Conservation (phyloP, 1,140 invertebrate species). For the Stegodyphus dumicola region DNA sequence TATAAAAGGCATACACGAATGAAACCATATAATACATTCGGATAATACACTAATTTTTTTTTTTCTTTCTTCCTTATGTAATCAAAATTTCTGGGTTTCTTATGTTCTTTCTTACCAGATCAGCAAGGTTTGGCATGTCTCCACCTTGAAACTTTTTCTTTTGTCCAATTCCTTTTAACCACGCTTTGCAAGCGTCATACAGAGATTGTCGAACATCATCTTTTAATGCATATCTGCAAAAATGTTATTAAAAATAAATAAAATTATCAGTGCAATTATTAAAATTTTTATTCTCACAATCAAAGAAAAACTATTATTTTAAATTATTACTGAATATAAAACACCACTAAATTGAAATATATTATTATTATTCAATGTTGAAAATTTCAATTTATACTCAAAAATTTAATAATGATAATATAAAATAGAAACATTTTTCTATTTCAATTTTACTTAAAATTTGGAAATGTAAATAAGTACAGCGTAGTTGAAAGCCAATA, state of each 20-base stretch:
- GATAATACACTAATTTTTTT: not conserved
- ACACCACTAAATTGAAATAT: no score
- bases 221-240: constrained; percentile 81
- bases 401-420: no score
- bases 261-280: not conserved
- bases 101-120: constrained; percentile 73
- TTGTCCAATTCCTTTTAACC: constrained; percentile 77
- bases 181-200: constrained; percentile 88
- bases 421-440: no score
- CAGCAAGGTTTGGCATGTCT: constrained; percentile 87
- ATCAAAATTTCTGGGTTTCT: not conserved
- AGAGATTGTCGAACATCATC: constrained; percentile 90
- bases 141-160: constrained; percentile 84
- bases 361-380: no score
- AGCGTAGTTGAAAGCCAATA: no score
- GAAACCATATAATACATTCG: not conserved
- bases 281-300: not conserved
- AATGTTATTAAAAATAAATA: not conserved
- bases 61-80: not conserved
- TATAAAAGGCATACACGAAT: not conserved
- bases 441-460: no score
- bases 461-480: no score
- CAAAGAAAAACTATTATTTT: no score
- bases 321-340: no score
- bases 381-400: no score